A percentile compares a stretch with the other conserved stretches of the same genome.
These are phyloP conservation scores for Marmota flaviventris DNA, from an alignment of 2,113 vertebrate genomes.

Conservation along the genomic window DNA sequence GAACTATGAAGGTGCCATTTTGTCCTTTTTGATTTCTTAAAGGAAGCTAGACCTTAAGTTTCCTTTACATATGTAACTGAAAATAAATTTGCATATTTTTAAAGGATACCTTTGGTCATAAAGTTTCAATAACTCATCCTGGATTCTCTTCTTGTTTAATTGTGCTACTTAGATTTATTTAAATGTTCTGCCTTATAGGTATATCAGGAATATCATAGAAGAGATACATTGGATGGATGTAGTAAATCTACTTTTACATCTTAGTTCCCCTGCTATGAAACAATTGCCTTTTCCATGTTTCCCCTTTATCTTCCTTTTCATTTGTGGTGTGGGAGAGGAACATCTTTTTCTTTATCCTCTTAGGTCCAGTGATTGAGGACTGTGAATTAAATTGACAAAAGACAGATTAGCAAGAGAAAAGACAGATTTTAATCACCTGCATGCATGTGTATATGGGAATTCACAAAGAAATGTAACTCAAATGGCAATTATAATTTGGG, in stretches of 20 bases:
- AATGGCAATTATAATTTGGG: not conserved
- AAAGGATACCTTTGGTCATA: constrained; percentile 11
- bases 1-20: not conserved
- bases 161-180: constrained; percentile 35
- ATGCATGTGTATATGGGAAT: not conserved
- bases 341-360: not conserved
- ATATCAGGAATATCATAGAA: constrained; percentile 49
- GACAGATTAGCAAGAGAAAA: not conserved
- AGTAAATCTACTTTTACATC: constrained; percentile 21
- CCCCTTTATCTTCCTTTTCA: not conserved
- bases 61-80: constrained; percentile 21
- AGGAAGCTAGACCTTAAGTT: not conserved
- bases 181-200: constrained; percentile 22
- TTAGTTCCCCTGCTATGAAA: constrained; percentile 32
- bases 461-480: constrained; percentile 20
- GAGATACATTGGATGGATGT: not conserved
- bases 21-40: constrained; percentile 40
- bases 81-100: constrained; percentile 3
- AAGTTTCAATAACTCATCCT: constrained; percentile 47
- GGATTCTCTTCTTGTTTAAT: constrained; percentile 5
- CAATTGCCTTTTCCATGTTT: constrained; percentile 17
- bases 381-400: constrained; percentile 35
- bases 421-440: not conserved
- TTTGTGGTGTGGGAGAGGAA: not conserved
- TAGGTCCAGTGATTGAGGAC: not conserved